Evolutionary conservation across 2,797 vertebrate genomes (phyloP), one percentile per base, ranked within the genome.

Genomic region (Artibeus lituratus): DNA sequence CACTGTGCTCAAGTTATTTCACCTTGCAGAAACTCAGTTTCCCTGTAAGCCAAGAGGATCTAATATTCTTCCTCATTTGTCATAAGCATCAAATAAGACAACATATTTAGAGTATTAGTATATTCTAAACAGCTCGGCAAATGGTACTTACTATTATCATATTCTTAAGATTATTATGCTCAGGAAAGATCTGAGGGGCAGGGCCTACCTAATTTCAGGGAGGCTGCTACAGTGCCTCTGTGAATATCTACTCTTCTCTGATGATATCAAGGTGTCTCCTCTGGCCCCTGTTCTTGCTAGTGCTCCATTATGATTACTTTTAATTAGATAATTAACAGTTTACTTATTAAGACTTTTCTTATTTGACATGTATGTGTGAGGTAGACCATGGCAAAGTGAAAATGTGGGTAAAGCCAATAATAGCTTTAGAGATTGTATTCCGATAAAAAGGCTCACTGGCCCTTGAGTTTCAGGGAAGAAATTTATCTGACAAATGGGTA

Each of bases 291-390:
- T 26, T 7, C 42, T 94, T 94, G 35, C 49, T 83, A 37, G 37
- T 73, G 39, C 3, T 77, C 86, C n/a, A 72, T 24, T 82, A 51
- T 24, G 10, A 47, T 88, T 96, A 32, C 73, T 95, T 95, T 90
- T 26, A 94, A 94, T 95, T 89, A 94, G n/a, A 76, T 85, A 47
- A 95, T 81, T 91, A 82, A 72, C 39, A 69, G 53, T 96, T 81
- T 82, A 82, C 77, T 93, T 90, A 78, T 92, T 77, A 92, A 87
- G 70, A 86, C 16, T 65, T 90, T 95, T 70, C 35, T 67, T 55
- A 78, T 49, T 91, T 96, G 83, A 91, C 42, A 91, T 35, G 37
- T 15, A 49, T 37, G 35, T 69, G 21, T 87, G 67, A 90, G 49
- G n/a, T 82, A 55, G 74, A 89, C 86, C 72, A 77, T 53, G 29